A percentile compares a stretch with the other conserved stretches of the same genome.
These are phyloP conservation scores for Helicoverpa armigera DNA, from an alignment of 1,140 invertebrate species.

Conservation along the genomic window DNA sequence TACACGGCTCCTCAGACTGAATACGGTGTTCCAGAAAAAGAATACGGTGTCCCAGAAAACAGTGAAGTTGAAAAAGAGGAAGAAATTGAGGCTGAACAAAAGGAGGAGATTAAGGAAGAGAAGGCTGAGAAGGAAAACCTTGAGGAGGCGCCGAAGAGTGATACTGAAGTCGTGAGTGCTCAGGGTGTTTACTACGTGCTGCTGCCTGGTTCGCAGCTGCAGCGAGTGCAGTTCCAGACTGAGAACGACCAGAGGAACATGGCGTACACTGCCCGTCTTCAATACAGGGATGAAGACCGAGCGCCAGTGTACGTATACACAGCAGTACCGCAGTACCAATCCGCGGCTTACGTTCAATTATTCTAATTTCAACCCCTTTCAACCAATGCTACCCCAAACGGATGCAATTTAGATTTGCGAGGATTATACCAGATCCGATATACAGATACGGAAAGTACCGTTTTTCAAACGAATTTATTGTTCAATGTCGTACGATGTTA, in stretches of 20 bases:
- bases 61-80: conserved; percentile 54
- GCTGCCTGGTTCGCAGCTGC: conserved; percentile 74
- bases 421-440: conserved; percentile 41
- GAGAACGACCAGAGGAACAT: conserved; percentile 79
- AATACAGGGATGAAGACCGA: conserved; percentile 76
- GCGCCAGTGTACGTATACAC: conserved; percentile 78
- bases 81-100: conserved; percentile 58
- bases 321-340: conserved; percentile 72
- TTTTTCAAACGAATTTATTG: conserved; percentile 45
- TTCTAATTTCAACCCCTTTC: conserved; percentile 51
- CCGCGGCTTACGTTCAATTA: conserved; percentile 75
- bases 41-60: conserved; percentile 56
- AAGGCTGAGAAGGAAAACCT: conserved; percentile 63
- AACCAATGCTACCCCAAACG: conserved; percentile 38
- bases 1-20: conserved; percentile 70
- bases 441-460: conserved; percentile 26
- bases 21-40: conserved; percentile 66
- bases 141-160: conserved; percentile 66
- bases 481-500: conserved; percentile 13
- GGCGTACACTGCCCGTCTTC: conserved; percentile 80
- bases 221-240: conserved; percentile 78
- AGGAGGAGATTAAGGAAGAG: conserved; percentile 57
- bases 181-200: conserved; percentile 80
- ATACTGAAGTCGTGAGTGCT: conserved; percentile 70
- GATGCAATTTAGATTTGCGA: conserved; percentile 44